A percentile compares a stretch with the other conserved stretches of the same genome.
These are phyloP conservation scores for Pteria penguin DNA, from an alignment of 2,888 invertebrate genomes.

Conservation along the genomic window DNA sequence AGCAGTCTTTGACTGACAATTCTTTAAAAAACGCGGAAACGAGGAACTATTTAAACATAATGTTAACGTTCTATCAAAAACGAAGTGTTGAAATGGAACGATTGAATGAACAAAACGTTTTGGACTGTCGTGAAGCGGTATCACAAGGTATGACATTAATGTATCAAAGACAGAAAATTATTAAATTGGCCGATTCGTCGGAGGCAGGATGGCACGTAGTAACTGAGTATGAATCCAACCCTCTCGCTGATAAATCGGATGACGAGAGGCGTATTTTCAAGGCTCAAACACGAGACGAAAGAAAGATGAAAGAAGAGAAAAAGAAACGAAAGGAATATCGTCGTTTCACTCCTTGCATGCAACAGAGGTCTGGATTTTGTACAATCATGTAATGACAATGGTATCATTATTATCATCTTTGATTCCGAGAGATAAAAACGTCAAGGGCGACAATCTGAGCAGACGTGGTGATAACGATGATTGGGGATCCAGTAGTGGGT, in stretches of 20 bases:
- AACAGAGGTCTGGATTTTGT: background rate
- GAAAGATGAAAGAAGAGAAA: slow-evolving; percentile 27
- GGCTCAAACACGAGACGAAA: too few species aligned
- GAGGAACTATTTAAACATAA: slow-evolving; percentile 18
- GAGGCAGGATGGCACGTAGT: background rate
- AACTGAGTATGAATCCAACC: background rate
- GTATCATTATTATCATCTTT: background rate
- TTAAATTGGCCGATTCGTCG: background rate
- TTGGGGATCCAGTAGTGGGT: slow-evolving; percentile 3
- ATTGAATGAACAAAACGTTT: background rate
- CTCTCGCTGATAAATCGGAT: background rate
- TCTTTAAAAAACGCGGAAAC: slow-evolving; percentile 9
- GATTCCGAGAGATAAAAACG: slow-evolving; percentile 27
- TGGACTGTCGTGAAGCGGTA: background rate
- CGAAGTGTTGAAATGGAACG: background rate
- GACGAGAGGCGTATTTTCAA: too few species aligned
- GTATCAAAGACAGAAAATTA: too few species aligned
- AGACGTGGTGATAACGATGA: slow-evolving; percentile 23
- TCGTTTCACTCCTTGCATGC: background rate
- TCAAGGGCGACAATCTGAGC: slow-evolving; percentile 19
- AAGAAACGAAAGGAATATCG: too few species aligned
- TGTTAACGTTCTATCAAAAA: background rate
- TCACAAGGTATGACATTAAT: background rate
- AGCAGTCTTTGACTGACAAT: too few species aligned
- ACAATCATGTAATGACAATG: background rate